Base-by-base conservation (phyloP, 2,888 invertebrate genomes). In the Tipula lateralis region DNA sequence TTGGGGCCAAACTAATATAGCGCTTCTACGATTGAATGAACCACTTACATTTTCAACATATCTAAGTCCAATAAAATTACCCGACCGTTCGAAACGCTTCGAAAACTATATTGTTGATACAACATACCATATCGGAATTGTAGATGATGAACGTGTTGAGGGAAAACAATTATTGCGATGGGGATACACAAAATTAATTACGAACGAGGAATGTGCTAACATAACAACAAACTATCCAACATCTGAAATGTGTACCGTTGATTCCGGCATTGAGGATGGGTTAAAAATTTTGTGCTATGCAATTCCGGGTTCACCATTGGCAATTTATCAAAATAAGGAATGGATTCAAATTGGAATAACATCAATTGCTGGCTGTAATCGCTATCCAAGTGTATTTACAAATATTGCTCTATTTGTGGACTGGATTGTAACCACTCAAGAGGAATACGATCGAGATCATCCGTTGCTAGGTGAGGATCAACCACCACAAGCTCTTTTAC, bases 371-470 rank as follows among this genome's bases (percentile, higher is more conserved):
- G 83, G 83, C 9, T 83, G 83, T 34, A 24, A 32, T 34, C 30
- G 19, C 5, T 32, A 34, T 19, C 83, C 83, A 1, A 34, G 32
- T 19, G 34, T 83, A 36, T 83, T 83, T 36, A 83, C 83, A 16
- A 83, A 34, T 34, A 34, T 83, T 2, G 19, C 83, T 9, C 19
- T 83, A 24, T 83, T 83, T 83, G 30, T 83, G 0, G 12, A 83
- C 16, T 66, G 84, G 39, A 16, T 81, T 86, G 86, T 9, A 66
- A 66, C 66, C 3, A 66, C 66, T 24, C 66, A 66, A 66, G 24
- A 24, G 12, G 24, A 19, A 24, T 66, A 66, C 24, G 66, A 66
- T 9, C 66, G 24, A 9, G 24, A 24, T 24, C 6, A 66, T 12
- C 1, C 24, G 1, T 6, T 2, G 1, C 2, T 50, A 66, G 1